Evolutionary conservation across 2,797 vertebrate species (phyloP).

Genomic region (Hydrocynus forskahlii): DNA sequence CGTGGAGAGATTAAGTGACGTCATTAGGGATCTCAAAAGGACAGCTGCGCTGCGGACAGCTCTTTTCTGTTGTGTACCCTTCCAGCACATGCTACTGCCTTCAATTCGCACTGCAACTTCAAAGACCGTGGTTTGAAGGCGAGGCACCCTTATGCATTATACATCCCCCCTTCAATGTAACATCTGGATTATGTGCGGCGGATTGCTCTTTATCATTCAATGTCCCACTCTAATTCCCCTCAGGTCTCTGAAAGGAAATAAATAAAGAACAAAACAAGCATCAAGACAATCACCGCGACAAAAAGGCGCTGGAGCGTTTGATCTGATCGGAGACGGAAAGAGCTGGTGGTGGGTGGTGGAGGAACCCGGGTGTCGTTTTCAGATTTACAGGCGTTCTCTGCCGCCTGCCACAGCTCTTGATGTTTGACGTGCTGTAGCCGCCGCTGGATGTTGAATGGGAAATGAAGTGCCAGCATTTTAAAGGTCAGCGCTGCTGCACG

Average conservation of each 20-base stretch:
- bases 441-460: conserved; percentile 39
- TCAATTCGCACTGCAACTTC: conserved; percentile 65
- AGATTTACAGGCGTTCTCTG: conserved; percentile 24
- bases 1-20: no score
- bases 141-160: conserved; percentile 38
- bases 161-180: conserved; percentile 17
- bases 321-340: conserved; percentile 24
- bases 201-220: conserved; percentile 67
- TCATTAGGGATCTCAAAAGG: background rate
- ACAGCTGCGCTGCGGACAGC: background rate
- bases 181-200: conserved; percentile 57
- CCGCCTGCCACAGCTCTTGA: conserved; percentile 18
- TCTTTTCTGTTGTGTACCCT: background rate
- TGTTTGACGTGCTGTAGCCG: conserved; percentile 40
- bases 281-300: conserved; percentile 16
- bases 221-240: conserved; percentile 67
- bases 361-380: conserved; percentile 9
- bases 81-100: conserved; percentile 53
- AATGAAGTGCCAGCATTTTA: conserved; percentile 47
- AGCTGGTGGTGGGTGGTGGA: conserved; percentile 1
- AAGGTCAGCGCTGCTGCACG: conserved; percentile 42
- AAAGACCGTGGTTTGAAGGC: conserved; percentile 69
- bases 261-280: conserved; percentile 35
- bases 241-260: conserved; percentile 56
- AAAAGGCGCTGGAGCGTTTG: conserved; percentile 24